phyloP scores from a whole-genome alignment of 2,113 vertebrate species.

The Oryzias curvinotus region DNA sequence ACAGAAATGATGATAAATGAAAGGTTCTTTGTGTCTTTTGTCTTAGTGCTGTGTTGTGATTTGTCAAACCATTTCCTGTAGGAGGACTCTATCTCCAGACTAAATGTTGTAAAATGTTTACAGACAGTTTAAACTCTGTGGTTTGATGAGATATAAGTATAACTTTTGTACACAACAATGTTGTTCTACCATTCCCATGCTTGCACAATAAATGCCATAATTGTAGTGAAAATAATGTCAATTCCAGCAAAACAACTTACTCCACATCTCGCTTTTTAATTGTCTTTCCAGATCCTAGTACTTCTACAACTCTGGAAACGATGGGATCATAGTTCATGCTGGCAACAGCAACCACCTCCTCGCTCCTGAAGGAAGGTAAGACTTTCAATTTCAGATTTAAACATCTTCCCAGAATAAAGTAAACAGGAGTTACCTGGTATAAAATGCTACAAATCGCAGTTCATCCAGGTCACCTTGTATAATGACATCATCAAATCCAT shows the following conservation, averaged over 20 bases:
- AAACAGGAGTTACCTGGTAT: slow-evolving; percentile 84
- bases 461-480: slow-evolving; percentile 97
- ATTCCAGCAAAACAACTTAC: slow-evolving; percentile 81
- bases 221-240: slow-evolving; percentile 28
- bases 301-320: slow-evolving; percentile 94
- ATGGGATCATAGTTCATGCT: slow-evolving; percentile 99
- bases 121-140: no score
- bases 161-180: not conserved
- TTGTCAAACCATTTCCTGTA: no score
- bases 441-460: slow-evolving; percentile 96
- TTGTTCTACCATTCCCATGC: not conserved
- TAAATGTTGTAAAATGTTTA: no score
- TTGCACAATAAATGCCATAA: slow-evolving; percentile 29
- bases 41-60: no score
- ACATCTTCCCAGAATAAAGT: not conserved
- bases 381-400: not conserved
- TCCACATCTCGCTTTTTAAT: slow-evolving; percentile 97
- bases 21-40: no score
- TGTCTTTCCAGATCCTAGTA: slow-evolving; percentile 87
- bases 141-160: no score
- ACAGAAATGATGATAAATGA: no score
- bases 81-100: no score
- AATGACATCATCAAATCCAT: slow-evolving; percentile 96
- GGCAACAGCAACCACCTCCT: slow-evolving; percentile 94
- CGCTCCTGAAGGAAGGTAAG: slow-evolving; percentile 75